Percentiles rank a stretch among this genome's conserved stretches.
Evolutionary conservation across 1,140 invertebrate species (phyloP).

Genomic region (Drosophila neocordata): DNA sequence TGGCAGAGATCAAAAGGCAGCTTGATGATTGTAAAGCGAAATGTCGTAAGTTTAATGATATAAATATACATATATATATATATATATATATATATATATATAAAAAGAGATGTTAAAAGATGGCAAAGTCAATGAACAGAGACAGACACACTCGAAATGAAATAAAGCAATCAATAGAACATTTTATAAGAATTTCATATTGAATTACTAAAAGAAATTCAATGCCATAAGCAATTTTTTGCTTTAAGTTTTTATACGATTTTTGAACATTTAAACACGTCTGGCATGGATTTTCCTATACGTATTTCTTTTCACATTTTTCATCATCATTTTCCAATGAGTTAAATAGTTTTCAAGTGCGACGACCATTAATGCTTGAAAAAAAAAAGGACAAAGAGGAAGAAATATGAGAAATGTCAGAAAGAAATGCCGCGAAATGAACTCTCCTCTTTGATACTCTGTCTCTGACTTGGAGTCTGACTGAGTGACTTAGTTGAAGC

Average conservation of each 20-base stretch:
- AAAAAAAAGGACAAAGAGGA: slow-evolving; percentile 2
- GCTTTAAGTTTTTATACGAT: neutral
- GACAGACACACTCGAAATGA: neutral
- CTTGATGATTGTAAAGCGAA: slow-evolving; percentile 32
- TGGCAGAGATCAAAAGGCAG: slow-evolving; percentile 39
- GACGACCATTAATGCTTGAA: too few species aligned
- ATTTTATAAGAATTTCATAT: slow-evolving; percentile 7
- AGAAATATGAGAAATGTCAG: slow-evolving; percentile 59
- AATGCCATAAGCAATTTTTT: neutral
- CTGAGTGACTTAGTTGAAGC: slow-evolving; percentile 49
- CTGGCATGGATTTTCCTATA: too few species aligned
- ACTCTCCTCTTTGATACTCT: slow-evolving; percentile 19
- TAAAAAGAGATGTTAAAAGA: neutral
- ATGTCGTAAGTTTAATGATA: slow-evolving; percentile 31
- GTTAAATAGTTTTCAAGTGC: slow-evolving; percentile 53
- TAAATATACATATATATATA: neutral
- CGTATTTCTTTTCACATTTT: neutral
- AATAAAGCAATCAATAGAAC: neutral
- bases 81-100: neutral
- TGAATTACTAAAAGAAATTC: neutral
- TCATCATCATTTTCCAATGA: neutral
- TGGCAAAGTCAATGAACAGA: slow-evolving; percentile 3
- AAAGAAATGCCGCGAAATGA: slow-evolving; percentile 48
- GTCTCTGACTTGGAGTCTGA: slow-evolving; percentile 16
- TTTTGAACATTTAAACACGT: neutral